Percentiles rank a stretch among this genome's conserved stretches.
Conservation (phyloP, 2,797 vertebrate species). For the Acipenser oxyrinchus region DNA sequence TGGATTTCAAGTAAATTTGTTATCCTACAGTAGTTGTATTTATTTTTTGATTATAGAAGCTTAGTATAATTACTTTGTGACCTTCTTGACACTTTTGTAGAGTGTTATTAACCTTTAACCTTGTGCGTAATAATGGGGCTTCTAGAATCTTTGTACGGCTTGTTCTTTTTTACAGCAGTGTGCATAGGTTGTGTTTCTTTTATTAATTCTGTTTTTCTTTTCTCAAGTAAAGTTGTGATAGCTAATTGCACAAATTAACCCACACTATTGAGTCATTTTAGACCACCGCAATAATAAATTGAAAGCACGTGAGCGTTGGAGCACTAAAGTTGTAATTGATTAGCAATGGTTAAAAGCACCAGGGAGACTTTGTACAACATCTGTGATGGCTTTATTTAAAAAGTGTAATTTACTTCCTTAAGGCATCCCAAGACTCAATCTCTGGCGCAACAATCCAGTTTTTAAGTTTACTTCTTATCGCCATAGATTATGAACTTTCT, state of each 20-base stretch:
- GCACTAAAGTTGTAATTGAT: conserved; percentile 72
- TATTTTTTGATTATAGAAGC: too few species aligned
- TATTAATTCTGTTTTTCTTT: conserved; percentile 31
- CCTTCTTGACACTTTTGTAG: conserved; percentile 8
- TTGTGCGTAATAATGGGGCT: conserved; percentile 10
- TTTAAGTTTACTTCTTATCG: too few species aligned
- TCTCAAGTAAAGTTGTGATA: conserved; percentile 59
- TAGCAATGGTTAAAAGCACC: conserved; percentile 58
- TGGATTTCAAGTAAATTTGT: too few species aligned
- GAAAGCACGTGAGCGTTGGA: conserved; percentile 70
- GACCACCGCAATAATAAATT: conserved; percentile 72
- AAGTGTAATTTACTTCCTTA: too few species aligned
- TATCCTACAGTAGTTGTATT: too few species aligned
- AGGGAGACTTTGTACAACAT: conserved; percentile 25
- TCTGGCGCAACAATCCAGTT: too few species aligned
- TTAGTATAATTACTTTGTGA: neutral
- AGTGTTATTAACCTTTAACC: conserved; percentile 23
- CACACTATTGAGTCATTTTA: conserved; percentile 41
- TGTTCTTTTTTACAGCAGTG: conserved; percentile 11
- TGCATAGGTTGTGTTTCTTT: conserved; percentile 15
- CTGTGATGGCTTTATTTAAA: conserved; percentile 3
- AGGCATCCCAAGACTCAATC: too few species aligned
- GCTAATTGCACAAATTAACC: conserved; percentile 64
- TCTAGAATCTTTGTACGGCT: conserved; percentile 1
- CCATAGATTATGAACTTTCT: too few species aligned